Evolutionary conservation across 2,113 vertebrate genomes (phyloP).

Genomic region (Trochalopteron elliotii): DNA sequence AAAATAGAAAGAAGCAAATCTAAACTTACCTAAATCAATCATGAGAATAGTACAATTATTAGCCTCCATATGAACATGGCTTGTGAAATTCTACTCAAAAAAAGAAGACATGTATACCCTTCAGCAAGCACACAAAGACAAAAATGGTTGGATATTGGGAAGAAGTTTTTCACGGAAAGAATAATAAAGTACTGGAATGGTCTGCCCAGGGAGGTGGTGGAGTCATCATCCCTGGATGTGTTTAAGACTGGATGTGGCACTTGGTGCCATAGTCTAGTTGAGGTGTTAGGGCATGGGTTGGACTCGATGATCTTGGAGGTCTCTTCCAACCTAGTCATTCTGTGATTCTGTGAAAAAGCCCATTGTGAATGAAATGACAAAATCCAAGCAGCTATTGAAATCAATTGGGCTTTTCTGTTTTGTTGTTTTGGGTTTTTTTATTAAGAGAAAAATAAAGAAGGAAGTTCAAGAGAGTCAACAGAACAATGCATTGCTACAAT

Average conservation of each 20-base stretch:
- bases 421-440: neutral
- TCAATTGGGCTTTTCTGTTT: neutral
- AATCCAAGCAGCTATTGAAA: neutral
- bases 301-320: neutral
- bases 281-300: neutral
- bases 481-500: constrained; percentile 32
- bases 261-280: neutral
- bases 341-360: neutral
- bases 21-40: neutral
- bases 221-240: neutral
- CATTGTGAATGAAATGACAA: constrained; percentile 16
- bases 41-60: neutral
- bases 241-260: neutral
- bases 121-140: neutral
- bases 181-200: neutral
- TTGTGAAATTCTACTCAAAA: neutral
- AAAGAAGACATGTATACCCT: neutral
- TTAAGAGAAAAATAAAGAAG: neutral
- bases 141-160: neutral
- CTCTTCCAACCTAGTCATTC: neutral
- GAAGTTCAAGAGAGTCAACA: constrained; percentile 47
- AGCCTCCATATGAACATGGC: neutral
- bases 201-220: neutral
- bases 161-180: neutral
- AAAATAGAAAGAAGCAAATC: neutral